phyloP scores from a whole-genome alignment of 2,797 vertebrate species.

The Gephyroberyx darwinii region DNA sequence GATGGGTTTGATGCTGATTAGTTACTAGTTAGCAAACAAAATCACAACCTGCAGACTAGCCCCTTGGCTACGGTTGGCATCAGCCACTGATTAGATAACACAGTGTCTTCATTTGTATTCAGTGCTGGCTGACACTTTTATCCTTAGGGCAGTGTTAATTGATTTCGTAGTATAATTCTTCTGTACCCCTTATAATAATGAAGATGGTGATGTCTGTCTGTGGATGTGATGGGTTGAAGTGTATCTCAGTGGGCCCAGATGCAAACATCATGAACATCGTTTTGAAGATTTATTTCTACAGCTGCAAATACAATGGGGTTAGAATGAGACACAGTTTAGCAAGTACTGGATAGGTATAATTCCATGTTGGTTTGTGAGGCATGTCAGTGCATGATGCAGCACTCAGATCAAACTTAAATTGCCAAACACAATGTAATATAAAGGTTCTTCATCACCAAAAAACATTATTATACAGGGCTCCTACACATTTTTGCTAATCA shows the following conservation, averaged over 20 bases:
- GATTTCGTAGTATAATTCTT: conserved; percentile 22
- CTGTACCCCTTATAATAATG: conserved; percentile 21
- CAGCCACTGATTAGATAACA: conserved; percentile 46
- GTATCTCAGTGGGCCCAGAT: conserved; percentile 12
- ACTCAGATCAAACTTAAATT: too few species aligned
- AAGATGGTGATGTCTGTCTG: conserved; percentile 32
- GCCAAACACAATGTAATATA: background rate
- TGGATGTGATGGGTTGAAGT: conserved; percentile 33
- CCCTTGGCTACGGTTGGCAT: conserved; percentile 29
- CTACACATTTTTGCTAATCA: too few species aligned
- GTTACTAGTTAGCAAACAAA: conserved; percentile 15
- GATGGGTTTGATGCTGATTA: conserved; percentile 16
- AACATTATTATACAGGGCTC: background rate
- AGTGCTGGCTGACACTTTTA: conserved; percentile 33
- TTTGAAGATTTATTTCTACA: conserved; percentile 49
- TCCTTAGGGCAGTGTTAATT: conserved; percentile 40
- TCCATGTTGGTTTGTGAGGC: background rate
- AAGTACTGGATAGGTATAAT: background rate
- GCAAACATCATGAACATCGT: conserved; percentile 41
- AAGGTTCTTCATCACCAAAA: background rate
- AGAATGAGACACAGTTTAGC: background rate
- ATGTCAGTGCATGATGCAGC: background rate
- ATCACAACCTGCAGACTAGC: background rate
- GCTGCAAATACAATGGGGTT: background rate
- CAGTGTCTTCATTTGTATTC: conserved; percentile 44